Conservation (phyloP, 2,888 invertebrate genomes). For the Leptinotarsa tumamoca region DNA sequence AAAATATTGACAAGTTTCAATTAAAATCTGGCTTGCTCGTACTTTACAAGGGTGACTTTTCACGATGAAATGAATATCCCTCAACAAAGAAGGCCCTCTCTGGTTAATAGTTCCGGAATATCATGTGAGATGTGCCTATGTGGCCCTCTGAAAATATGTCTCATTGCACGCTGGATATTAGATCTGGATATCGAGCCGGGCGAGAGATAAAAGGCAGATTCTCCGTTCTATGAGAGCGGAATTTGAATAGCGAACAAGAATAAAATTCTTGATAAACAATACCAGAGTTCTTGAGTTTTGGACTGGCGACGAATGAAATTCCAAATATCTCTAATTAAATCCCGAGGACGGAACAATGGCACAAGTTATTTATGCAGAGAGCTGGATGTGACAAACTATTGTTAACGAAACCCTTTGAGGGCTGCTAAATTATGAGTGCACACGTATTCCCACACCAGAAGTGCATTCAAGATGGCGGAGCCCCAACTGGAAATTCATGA, state of each 20-base stretch:
- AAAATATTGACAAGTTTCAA: no score
- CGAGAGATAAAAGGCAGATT: constrained; percentile 22
- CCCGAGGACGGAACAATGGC: constrained; percentile 55
- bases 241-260: constrained; percentile 39
- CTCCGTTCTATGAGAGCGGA: constrained; percentile 13
- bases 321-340: constrained; percentile 60
- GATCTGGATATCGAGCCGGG: background rate
- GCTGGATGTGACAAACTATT: constrained; percentile 61
- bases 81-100: no score
- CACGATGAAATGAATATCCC: no score
- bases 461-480: constrained; percentile 38
- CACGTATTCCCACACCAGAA: constrained; percentile 42
- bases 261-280: constrained; percentile 48
- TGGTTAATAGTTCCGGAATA: no score
- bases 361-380: constrained; percentile 57
- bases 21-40: no score
- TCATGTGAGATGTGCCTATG: no score
- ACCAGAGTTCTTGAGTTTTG: constrained; percentile 43
- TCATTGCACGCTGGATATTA: background rate
- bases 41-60: no score
- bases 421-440: constrained; percentile 56
- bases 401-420: constrained; percentile 55
- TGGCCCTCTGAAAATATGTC: background rate
- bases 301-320: constrained; percentile 48
- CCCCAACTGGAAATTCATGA: constrained; percentile 31